Base-by-base conservation (phyloP, 2,113 vertebrate genomes). In the Alexandromys fortis region DNA sequence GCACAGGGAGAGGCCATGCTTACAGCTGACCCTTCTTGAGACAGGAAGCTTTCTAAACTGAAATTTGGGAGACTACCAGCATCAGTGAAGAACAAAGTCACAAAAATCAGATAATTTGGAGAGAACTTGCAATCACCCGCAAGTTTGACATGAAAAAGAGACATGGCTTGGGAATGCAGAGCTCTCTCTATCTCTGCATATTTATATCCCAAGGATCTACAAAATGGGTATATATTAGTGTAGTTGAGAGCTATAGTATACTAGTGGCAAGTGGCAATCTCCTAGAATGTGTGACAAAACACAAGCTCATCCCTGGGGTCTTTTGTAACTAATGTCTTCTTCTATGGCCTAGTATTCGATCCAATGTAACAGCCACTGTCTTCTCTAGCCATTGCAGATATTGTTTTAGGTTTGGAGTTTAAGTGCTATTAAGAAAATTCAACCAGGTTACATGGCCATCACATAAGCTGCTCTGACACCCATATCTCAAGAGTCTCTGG, bases 121-220 rank as follows among this genome's bases (percentile, higher is more conserved):
- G 68, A 96, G 55, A 12, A 92, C 7, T 28, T 55, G 24, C n/a
- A 83, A 13, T 86, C 90, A 52, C 68, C 92, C 30, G 89, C 89
- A 65, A 92, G 24, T 96, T 91, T 79, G 49, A 47, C 28, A 65
- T n/a, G 88, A 93, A 68, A 94, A 82, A 92, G n/a, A 63, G 68
- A 65, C 17, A 45, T 38, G 35, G 73, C 26, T 89, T n/a, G 5
- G 63, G 33, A 67, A 92, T 26, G 70, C 19, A 83, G 24, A 17
- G 47, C 78, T 61, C 83, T 38, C 24, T 91, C 19, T 38, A 4
- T 93, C 93, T 45, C 45, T 58, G 9, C 45, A 81, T 72, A 38
- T 22, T 21, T 63, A 63, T 91, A 21, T 49, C 58, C 47, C 35
- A 94, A 58, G 77, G 13, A 67, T 52, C 70, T 65, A 42, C 38